Evolutionary conservation across 2,113 vertebrate species (phyloP), one percentile per base, ranked within the genome.

Genomic region (Dryoscopus gambensis): DNA sequence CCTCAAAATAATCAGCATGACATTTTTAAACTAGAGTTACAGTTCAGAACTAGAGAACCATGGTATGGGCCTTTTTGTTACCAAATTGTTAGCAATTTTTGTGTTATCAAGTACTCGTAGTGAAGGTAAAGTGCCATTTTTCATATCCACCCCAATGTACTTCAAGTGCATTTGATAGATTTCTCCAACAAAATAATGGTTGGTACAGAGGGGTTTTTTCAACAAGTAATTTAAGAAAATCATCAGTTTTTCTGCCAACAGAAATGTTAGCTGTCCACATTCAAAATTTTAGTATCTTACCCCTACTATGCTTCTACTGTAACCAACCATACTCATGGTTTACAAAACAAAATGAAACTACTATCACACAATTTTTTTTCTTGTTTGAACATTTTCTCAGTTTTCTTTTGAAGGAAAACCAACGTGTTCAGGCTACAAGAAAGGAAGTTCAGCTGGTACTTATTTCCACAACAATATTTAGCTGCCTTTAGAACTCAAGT

Each of bases 191-290:
- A 68, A 53, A n/a, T 16, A 68, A 52, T 13, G 16, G 37, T 10
- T 69, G 56, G 24, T 19, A 65, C 7, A 24, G 4, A 21, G 25
- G 7, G 1, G 0, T 0, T 0, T 23, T 52, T 42, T 3, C 30
- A 87, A 50, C 16, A 76, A 55, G 13, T 24, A 62, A 52, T 49
- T 46, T 69, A 46, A 77, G 35, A 74, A 89, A 84, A 87, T 15
- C 14, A n/a, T 9, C 16, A 7, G 0, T 5, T 77, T 69, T 60
- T 74, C 46, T 84, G 21, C 33, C 50, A 84, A 81, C 6, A 65
- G 27, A 86, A 76, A 55, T 2, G 7, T 42, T 33, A 68, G 23
- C 33, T 63, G 13, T 10, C 35, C 56, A 24, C 8, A 65, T 40
- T 40, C 40, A 52, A 73, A 39, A 47, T 16, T 12, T 35, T 18